Evolutionary conservation across 35 echinoderm and acorn worm genomes (phyloP).

Genomic region (Lytechinus variegatus): DNA sequence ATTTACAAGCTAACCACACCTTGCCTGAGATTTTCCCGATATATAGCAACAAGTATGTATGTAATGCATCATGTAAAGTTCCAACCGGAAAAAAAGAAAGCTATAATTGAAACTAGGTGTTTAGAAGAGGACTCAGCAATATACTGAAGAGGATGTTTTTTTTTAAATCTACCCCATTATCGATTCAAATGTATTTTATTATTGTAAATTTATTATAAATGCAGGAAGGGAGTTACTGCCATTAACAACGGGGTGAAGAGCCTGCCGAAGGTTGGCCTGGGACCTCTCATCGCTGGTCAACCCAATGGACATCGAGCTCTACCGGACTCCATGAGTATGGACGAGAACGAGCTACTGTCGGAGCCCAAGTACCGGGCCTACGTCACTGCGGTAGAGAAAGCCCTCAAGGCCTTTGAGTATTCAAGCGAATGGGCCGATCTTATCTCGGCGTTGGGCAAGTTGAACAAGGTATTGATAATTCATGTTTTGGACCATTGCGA

Average conservation of each 20-base stretch:
- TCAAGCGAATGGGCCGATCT: slow-evolving; percentile 99
- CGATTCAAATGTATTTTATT: background rate
- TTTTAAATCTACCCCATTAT: background rate
- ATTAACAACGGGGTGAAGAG: slow-evolving; percentile 35
- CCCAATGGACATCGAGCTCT: slow-evolving; percentile 54
- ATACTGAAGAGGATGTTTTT: no score
- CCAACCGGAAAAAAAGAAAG: no score
- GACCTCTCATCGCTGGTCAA: background rate
- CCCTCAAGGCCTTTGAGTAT: slow-evolving; percentile 94
- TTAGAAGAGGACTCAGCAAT: no score
- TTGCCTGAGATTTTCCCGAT: no score
- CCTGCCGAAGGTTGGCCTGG: background rate
- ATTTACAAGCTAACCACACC: no score
- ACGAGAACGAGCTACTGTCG: slow-evolving; percentile 79
- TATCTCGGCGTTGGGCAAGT: slow-evolving; percentile 93
- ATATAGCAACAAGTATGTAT: no score
- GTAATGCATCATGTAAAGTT: no score
- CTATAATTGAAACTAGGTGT: no score
- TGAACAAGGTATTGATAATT: slow-evolving; percentile 70
- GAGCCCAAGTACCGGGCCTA: slow-evolving; percentile 91
- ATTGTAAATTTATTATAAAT: background rate
- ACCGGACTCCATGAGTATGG: slow-evolving; percentile 83
- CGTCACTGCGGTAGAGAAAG: slow-evolving; percentile 87
- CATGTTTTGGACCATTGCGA: no score
- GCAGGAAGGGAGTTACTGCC: slow-evolving; percentile 40